Percentiles rank a stretch among this genome's conserved stretches.
These are phyloP conservation scores for Saguinus imperator DNA, from an alignment of 2,113 vertebrate genomes.

Conservation along the genomic window DNA sequence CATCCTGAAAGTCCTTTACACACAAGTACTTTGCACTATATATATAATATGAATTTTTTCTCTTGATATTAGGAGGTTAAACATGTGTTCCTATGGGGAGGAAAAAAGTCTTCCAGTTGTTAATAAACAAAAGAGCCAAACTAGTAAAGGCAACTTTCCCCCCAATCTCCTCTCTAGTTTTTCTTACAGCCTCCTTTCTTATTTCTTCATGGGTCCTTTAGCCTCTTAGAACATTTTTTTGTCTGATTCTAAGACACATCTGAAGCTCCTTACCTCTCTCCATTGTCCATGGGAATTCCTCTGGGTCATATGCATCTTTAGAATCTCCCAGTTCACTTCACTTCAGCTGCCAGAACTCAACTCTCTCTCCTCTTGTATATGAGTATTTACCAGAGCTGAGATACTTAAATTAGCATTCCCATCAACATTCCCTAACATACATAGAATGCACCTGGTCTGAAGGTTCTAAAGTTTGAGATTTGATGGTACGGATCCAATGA, in stretches of 20 bases:
- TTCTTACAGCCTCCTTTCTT: not conserved
- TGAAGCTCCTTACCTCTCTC: not conserved
- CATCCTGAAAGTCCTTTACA: not conserved
- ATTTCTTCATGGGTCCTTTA: not conserved
- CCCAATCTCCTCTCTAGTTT: not conserved
- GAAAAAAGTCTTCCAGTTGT: not conserved
- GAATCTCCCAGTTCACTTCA: not conserved
- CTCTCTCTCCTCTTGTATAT: not conserved
- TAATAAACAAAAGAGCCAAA: not conserved
- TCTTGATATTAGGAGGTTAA: constrained; percentile 2
- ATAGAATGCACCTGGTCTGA: not conserved
- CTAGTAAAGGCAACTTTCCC: not conserved
- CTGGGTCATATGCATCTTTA: not conserved
- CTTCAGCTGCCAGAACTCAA: not conserved
- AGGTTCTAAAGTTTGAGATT: not conserved
- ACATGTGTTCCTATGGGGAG: not conserved
- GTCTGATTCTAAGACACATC: not conserved
- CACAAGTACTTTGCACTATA: not conserved
- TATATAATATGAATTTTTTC: not conserved
- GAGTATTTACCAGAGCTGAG: constrained; percentile 6
- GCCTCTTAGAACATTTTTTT: not conserved
- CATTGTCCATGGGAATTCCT: not conserved
- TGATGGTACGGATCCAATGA: not conserved
- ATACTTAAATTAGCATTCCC: not conserved
- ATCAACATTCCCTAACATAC: not conserved